phyloP scores from a whole-genome alignment of 2,888 invertebrate species.

The Schizotus pectinicornis region DNA sequence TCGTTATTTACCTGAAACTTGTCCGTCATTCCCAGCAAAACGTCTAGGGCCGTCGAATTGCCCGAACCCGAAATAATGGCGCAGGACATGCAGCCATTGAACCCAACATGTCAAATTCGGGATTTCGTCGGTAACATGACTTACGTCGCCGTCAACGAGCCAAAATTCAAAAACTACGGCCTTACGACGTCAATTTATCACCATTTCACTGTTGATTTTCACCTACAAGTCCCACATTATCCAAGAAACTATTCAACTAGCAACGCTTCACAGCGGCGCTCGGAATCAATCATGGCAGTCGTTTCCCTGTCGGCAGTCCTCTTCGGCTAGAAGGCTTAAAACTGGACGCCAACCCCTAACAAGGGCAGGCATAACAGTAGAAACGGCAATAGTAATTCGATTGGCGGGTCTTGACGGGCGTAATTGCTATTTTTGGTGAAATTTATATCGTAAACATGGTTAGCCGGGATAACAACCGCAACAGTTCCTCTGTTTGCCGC shows the following conservation, averaged over 20 bases:
- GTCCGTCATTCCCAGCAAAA: slow-evolving; percentile 3
- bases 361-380: too few species aligned
- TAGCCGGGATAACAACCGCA: too few species aligned
- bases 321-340: slow-evolving; percentile 7
- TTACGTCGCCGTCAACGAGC: slow-evolving; percentile 38
- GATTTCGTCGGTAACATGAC: slow-evolving; percentile 45
- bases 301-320: slow-evolving; percentile 14
- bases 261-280: slow-evolving; percentile 54
- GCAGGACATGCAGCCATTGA: slow-evolving; percentile 49
- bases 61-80: slow-evolving; percentile 34
- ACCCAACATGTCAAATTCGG: slow-evolving; percentile 47
- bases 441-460: too few species aligned
- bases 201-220: slow-evolving; percentile 49
- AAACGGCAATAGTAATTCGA: too few species aligned
- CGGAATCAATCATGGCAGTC: slow-evolving; percentile 59
- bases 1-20: slow-evolving; percentile 14
- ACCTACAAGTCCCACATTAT: slow-evolving; percentile 53
- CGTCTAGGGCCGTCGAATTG: slow-evolving; percentile 26
- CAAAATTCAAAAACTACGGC: slow-evolving; percentile 32
- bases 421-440: too few species aligned
- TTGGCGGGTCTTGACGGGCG: too few species aligned
- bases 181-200: slow-evolving; percentile 46
- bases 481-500: too few species aligned
- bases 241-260: slow-evolving; percentile 50
- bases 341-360: too few species aligned